Evolutionary conservation across 1,140 invertebrate species (phyloP).

Genomic region (Diploscapter pachys): DNA sequence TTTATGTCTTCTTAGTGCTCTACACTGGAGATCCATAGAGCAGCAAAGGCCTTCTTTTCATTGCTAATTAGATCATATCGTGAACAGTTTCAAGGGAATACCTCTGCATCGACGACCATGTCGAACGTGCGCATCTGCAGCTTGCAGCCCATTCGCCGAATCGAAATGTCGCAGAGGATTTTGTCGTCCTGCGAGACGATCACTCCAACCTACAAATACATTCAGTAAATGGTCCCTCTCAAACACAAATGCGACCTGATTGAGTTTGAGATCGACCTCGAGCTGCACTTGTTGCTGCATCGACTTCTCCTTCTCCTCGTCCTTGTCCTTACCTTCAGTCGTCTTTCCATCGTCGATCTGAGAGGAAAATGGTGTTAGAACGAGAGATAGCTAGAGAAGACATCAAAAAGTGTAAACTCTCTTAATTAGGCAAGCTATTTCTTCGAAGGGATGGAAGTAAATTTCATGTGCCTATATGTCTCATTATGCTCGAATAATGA

Average conservation of each 20-base stretch:
- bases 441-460: not conserved
- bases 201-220: constrained; percentile 36
- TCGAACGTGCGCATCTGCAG: constrained; percentile 57
- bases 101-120: constrained; percentile 45
- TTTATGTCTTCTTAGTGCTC: no score
- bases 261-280: constrained; percentile 48
- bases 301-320: constrained; percentile 22
- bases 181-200: constrained; percentile 37
- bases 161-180: constrained; percentile 36
- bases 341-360: constrained; percentile 20
- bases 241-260: constrained; percentile 32
- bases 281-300: constrained; percentile 51
- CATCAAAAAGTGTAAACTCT: not conserved
- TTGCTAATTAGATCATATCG: no score
- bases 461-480: no score
- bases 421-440: not conserved
- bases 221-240: constrained; percentile 4
- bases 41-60: no score
- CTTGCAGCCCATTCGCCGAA: constrained; percentile 40
- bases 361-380: not conserved
- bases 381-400: not conserved
- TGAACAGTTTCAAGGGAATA: not conserved
- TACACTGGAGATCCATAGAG: no score
- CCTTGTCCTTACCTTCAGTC: constrained; percentile 43
- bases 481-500: no score